Percentiles rank a stretch among this genome's conserved stretches.
These are phyloP conservation scores for Acleris cristana DNA, from an alignment of 2,888 invertebrate species.

Conservation along the genomic window DNA sequence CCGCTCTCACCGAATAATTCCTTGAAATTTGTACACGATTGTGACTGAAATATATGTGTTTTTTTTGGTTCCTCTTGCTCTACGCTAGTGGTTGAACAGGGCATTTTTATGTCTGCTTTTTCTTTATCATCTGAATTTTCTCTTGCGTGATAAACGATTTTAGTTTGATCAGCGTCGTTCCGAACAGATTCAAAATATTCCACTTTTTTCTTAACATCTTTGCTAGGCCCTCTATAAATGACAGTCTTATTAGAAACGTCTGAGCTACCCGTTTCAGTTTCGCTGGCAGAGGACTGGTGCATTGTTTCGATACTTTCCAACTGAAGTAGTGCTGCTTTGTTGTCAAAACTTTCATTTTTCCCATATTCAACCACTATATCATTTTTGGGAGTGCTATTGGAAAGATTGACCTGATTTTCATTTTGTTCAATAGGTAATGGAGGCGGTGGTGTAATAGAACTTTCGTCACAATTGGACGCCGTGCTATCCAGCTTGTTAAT, in stretches of 20 bases:
- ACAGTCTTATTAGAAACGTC: constrained; percentile 89
- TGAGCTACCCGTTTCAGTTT: constrained; percentile 89
- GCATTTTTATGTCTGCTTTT: constrained; percentile 54
- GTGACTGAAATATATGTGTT: constrained; percentile 81
- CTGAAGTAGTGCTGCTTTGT: constrained; percentile 42
- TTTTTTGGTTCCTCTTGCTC: constrained; percentile 53
- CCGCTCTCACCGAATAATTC: constrained; percentile 92
- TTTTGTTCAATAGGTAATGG: constrained; percentile 40
- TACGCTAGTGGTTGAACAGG: constrained; percentile 42
- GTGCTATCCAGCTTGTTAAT: constrained; percentile 76
- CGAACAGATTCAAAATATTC: constrained; percentile 91
- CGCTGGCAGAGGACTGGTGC: constrained; percentile 83
- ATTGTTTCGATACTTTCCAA: constrained; percentile 49
- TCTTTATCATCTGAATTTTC: constrained; percentile 80
- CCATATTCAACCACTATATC: constrained; percentile 13
- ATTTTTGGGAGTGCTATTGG: constrained; percentile 1
- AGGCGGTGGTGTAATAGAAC: constrained; percentile 22
- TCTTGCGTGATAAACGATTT: constrained; percentile 79
- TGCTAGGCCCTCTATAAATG: constrained; percentile 84
- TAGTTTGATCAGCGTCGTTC: constrained; percentile 74
- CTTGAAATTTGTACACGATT: constrained; percentile 89
- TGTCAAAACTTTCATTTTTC: constrained; percentile 74
- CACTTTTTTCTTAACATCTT: constrained; percentile 88
- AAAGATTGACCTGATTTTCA: constrained; percentile 38
- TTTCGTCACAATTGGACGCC: constrained; percentile 28